Conservation (phyloP, 2,113 vertebrate genomes). For the Carlito syrichta region DNA sequence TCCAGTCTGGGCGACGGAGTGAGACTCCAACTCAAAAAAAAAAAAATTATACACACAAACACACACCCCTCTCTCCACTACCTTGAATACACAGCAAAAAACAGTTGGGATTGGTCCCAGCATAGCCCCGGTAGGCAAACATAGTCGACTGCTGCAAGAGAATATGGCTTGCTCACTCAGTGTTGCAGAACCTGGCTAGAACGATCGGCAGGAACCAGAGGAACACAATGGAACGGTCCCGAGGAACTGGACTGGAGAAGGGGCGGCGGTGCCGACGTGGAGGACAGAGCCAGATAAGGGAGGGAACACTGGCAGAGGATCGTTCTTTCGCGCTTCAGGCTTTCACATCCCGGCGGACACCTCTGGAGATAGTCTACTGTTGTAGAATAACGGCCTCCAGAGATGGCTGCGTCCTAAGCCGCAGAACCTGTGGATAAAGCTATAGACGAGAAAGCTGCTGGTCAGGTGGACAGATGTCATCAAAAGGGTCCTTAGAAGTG, state of each 20-base stretch:
- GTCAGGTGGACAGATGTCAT: neutral
- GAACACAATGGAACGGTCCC: neutral
- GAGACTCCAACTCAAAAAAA: too few species aligned
- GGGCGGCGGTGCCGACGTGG: neutral
- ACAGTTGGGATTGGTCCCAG: neutral
- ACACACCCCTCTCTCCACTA: neutral
- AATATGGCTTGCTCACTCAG: neutral
- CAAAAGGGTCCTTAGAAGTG: neutral
- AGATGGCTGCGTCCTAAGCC: neutral
- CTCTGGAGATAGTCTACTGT: too few species aligned
- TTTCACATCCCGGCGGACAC: neutral
- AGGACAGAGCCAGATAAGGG: neutral
- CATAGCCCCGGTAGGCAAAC: neutral
- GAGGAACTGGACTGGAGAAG: neutral
- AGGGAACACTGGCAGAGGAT: neutral
- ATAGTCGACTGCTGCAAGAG: neutral
- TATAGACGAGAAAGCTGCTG: neutral
- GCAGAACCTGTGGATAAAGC: neutral
- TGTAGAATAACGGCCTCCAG: neutral
- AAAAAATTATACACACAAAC: too few species aligned
- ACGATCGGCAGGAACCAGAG: neutral
- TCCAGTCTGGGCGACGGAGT: too few species aligned
- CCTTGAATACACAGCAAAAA: neutral
- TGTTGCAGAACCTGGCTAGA: neutral
- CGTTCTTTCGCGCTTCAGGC: neutral